These are phyloP conservation scores for Bucco capensis DNA, from an alignment of 2,113 vertebrate species.

Conservation along the genomic window DNA sequence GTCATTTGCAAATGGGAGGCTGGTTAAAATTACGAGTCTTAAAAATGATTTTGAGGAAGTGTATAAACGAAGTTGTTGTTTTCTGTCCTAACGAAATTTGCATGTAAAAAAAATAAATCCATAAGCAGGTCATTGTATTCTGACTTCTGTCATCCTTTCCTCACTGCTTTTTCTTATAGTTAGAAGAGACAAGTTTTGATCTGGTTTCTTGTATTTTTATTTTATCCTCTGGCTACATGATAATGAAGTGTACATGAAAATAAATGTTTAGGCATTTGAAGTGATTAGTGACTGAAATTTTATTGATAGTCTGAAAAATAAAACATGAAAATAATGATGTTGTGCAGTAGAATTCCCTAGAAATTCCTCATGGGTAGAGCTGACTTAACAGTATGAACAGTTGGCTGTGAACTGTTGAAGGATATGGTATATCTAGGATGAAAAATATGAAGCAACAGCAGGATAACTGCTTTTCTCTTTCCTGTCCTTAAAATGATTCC, in stretches of 20 bases:
- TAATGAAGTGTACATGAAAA: not conserved
- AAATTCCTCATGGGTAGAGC: not conserved
- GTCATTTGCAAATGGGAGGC: not conserved
- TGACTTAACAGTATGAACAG: not conserved
- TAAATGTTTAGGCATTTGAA: not conserved
- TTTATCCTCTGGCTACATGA: not conserved
- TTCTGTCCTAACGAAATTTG: not conserved
- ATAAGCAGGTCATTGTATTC: not conserved
- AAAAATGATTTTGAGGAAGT: not conserved
- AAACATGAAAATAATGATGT: not conserved
- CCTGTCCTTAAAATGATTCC: not conserved
- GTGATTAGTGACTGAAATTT: not conserved
- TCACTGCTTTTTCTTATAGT: not conserved
- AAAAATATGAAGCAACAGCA: not conserved
- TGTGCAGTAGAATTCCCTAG: not conserved
- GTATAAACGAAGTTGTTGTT: not conserved
- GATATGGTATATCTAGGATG: not conserved
- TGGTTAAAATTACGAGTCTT: not conserved
- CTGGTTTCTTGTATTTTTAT: not conserved
- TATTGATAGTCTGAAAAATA: not conserved
- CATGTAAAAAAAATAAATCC: not conserved
- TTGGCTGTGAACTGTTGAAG: not conserved
- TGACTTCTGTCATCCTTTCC: not conserved
- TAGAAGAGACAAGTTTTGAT: not conserved
- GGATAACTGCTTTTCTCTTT: not conserved